Percentiles rank a stretch among this genome's conserved stretches.
Evolutionary conservation across 1,140 invertebrate species (phyloP).

Genomic region (Tribolium castaneum): DNA sequence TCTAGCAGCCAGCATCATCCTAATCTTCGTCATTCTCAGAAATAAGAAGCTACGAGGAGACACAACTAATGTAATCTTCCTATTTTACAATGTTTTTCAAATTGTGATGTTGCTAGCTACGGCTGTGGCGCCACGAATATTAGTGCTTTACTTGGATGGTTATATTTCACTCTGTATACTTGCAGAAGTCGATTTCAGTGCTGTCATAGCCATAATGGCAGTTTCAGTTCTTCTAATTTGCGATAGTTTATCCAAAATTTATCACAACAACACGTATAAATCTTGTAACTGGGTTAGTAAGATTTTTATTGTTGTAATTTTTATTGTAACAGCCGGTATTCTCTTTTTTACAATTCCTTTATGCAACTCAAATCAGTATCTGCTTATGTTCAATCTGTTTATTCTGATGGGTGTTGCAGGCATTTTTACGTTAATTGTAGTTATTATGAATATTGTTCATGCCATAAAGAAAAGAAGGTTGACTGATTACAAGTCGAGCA

Average conservation of each 20-base stretch:
- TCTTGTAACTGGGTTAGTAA: not conserved
- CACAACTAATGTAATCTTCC: constrained; percentile 32
- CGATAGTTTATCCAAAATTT: constrained; percentile 14
- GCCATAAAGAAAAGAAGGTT: constrained; percentile 11
- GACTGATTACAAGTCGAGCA: not conserved
- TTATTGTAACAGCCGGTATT: too few relatives aligned
- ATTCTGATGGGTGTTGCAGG: too few relatives aligned
- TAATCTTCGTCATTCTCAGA: constrained; percentile 40
- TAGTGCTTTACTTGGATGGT: too few relatives aligned
- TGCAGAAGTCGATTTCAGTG: too few relatives aligned
- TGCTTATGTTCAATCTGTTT: too few relatives aligned
- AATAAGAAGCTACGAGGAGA: constrained; percentile 29
- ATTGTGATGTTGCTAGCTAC: not conserved
- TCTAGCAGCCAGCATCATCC: constrained; percentile 1
- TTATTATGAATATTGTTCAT: constrained; percentile 43
- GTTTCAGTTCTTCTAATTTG: not conserved
- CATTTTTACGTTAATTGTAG: not conserved
- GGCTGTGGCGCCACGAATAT: not conserved
- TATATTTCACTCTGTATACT: too few relatives aligned
- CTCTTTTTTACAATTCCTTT: too few relatives aligned
- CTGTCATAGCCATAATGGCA: not conserved
- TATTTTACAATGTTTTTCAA: constrained; percentile 26
- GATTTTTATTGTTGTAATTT: not conserved
- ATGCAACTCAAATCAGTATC: too few relatives aligned
- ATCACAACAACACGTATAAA: not conserved